Conservation (phyloP, 2,888 invertebrate genomes). For the Teleiodes luculella region DNA sequence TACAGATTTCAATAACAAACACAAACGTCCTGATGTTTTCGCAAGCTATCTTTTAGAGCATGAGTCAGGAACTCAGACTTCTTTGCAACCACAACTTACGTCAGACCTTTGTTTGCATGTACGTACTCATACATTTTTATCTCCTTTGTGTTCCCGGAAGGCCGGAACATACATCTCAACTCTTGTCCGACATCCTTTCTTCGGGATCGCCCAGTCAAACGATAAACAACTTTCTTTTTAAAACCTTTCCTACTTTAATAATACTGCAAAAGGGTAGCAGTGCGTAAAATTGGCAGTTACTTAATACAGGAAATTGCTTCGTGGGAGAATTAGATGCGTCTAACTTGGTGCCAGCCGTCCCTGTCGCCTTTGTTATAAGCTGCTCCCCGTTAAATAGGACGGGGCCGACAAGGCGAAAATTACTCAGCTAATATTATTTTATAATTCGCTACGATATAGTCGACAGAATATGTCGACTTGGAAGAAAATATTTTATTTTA, state of each 20-base stretch:
- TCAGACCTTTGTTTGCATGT: slow-evolving; percentile 40
- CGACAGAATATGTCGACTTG: slow-evolving; percentile 48
- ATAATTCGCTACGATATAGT: slow-evolving; percentile 24
- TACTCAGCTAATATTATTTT: slow-evolving; percentile 52
- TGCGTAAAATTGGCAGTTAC: slow-evolving; percentile 56
- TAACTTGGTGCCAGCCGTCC: slow-evolving; percentile 50
- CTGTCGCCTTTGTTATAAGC: slow-evolving; percentile 53
- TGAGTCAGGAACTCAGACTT: slow-evolving; percentile 17
- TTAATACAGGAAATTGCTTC: slow-evolving; percentile 50
- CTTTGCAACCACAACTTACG: slow-evolving; percentile 29
- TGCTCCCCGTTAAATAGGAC: slow-evolving; percentile 49
- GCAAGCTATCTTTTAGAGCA: slow-evolving; percentile 11
- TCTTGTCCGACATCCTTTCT: slow-evolving; percentile 33
- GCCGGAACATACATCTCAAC: slow-evolving; percentile 33
- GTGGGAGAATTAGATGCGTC: slow-evolving; percentile 57
- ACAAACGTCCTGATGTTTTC: not conserved
- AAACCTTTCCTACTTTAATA: slow-evolving; percentile 20
- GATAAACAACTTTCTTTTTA: not conserved
- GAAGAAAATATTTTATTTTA: slow-evolving; percentile 72
- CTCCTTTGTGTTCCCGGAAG: slow-evolving; percentile 36
- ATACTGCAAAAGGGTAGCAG: slow-evolving; percentile 48
- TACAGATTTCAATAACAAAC: not conserved
- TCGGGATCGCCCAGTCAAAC: slow-evolving; percentile 3
- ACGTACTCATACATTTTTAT: slow-evolving; percentile 45
- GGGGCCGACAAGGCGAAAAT: slow-evolving; percentile 52